Evolutionary conservation across 2,888 invertebrate species (phyloP).

Genomic region (Barypeithes pellucidus): DNA sequence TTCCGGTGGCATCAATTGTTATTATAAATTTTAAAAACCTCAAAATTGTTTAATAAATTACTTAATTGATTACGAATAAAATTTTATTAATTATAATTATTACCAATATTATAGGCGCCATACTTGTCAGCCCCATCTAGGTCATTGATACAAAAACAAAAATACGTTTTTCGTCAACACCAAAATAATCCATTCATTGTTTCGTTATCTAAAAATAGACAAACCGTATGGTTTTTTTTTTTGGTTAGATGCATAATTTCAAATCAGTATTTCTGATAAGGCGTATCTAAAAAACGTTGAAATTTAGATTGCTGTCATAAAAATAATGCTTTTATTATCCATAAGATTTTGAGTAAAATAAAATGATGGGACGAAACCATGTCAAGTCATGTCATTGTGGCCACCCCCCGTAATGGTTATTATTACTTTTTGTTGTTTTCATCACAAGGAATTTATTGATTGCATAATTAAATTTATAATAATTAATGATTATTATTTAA

Average conservation of each 20-base stretch:
- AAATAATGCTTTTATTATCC: too few species aligned
- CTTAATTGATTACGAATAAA: neutral
- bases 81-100: neutral
- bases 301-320: too few species aligned
- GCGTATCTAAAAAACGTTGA: neutral
- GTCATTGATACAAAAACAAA: constrained; percentile 11
- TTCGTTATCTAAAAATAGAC: constrained; percentile 1
- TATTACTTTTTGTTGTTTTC: too few species aligned
- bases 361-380: too few species aligned
- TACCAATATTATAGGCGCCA: neutral
- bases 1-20: too few species aligned
- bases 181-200: neutral
- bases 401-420: too few species aligned
- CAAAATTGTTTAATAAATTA: neutral
- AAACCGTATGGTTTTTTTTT: neutral
- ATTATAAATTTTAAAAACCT: neutral
- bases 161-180: neutral
- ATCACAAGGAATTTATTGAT: too few species aligned
- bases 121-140: neutral
- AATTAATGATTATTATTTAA: too few species aligned
- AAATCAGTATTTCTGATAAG: neutral
- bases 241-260: neutral
- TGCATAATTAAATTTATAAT: too few species aligned
- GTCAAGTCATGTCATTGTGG: too few species aligned
- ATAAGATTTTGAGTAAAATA: too few species aligned